A percentile compares a stretch with the other conserved stretches of the same genome.
Evolutionary conservation across 2,888 invertebrate species (phyloP).

Genomic region (Tromatobia lineatoria): DNA sequence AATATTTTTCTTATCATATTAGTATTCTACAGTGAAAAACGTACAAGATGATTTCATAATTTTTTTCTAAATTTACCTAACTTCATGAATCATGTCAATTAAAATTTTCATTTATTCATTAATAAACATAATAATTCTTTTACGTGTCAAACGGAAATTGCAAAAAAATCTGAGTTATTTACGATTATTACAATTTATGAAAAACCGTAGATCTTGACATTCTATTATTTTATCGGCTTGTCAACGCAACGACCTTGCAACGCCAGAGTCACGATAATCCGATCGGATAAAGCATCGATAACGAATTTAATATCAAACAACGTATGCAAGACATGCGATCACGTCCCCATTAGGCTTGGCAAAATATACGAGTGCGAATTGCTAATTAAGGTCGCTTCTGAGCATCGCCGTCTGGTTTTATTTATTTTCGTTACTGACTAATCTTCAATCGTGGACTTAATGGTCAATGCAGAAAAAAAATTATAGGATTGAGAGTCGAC

Average conservation of each 20-base stretch:
- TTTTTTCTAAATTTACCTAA: not conserved
- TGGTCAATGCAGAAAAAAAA: not conserved
- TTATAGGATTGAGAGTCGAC: not conserved
- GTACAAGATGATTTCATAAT: not conserved
- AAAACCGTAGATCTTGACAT: not conserved
- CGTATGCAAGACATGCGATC: slow-evolving; percentile 37
- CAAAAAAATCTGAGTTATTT: too few relatives aligned
- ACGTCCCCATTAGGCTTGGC: not conserved
- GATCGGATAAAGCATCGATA: slow-evolving; percentile 34
- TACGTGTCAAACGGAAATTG: too few relatives aligned
- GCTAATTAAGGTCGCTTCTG: slow-evolving; percentile 19
- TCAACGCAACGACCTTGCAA: slow-evolving; percentile 16
- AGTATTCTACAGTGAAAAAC: too few relatives aligned
- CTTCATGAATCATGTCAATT: too few relatives aligned
- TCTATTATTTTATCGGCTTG: slow-evolving; percentile 9
- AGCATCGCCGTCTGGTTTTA: not conserved
- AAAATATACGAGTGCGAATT: slow-evolving; percentile 21
- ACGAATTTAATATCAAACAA: slow-evolving; percentile 36
- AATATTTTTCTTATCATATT: too few relatives aligned
- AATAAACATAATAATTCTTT: too few relatives aligned
- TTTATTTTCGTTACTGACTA: slow-evolving; percentile 7
- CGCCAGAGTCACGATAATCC: slow-evolving; percentile 26
- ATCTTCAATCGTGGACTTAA: not conserved
- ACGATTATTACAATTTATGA: not conserved
- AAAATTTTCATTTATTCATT: too few relatives aligned